Base-by-base conservation (phyloP, 2,113 vertebrate species). In the Cyprinodon tularosa region DNA sequence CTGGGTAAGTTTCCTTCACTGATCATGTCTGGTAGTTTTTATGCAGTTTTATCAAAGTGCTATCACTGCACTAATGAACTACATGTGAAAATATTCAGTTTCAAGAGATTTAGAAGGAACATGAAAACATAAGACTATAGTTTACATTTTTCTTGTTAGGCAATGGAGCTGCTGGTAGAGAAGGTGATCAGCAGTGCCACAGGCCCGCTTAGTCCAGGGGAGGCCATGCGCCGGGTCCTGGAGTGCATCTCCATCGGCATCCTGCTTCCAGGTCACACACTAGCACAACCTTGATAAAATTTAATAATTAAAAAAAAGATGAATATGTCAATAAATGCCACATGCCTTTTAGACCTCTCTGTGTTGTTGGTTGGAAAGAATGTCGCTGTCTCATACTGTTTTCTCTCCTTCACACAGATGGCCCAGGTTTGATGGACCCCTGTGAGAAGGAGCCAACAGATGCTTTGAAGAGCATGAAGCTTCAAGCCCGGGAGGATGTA, bases 391-490 rank as follows among this genome's bases (percentile, higher is more conserved):
- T 2, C 17, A n/a, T 17, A 0, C 47, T 42, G 65, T 72, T 37
- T 48, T 44, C 44, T 38, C 44, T 67, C 44, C 29, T 29, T 68
- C 15, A 11, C 53, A 22, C 90, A 97, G 96, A 94, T 45, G 96
- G 95, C 48, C 94, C 95, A 0, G 95, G 95, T 29, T 88, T 97
- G 72, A 91, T 92, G 71, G 96, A 96, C 80, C 95, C 94, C 37
- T 96, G 95, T 75, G 95, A 95, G 91, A 95, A 94, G 80, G 93
- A 93, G 36, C 92, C 86, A 13, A 90, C 85, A 7, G 94, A 96
- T 4, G 92, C 84, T 63, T 78, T 96, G 13, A 85, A 90, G 45
- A 80, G 66, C 71, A 84, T 95, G 94, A 93, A 72, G 20, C 80
- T 61, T 42, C 94, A 95, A 86, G 89, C 94, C 50, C 84, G 94